Evolutionary conservation across 1,140 invertebrate genomes (phyloP), one percentile per base, ranked within the genome.

Genomic region (Drosophila nasuta): DNA sequence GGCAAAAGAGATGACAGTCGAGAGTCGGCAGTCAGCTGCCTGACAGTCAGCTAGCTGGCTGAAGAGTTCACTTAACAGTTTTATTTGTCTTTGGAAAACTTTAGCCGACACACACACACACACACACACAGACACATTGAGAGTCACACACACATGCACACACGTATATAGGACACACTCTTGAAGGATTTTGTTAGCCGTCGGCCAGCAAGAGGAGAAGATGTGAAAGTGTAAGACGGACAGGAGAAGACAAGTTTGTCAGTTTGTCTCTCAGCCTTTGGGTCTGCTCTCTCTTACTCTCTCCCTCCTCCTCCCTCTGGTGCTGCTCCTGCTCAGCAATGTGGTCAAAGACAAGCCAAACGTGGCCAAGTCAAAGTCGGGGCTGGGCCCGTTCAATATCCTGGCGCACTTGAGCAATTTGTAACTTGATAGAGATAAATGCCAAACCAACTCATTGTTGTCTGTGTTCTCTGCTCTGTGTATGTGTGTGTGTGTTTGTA

Each of bases 21-120:
- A 46, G 17, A 51, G 45, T n/a, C n/a, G 35, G 35, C 35, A 28
- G 64, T 48, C 65, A 49, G 54, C 67, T 70, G 67, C 46, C 65
- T 63, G 52, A 63, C 66, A 38, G 33, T 33, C 33, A 33, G 69
- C 59, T 63, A 73, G 79, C 71, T 82, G 78, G 82, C 81, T 79
- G 83, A 82, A 87, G 82, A 86, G 83, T 86, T 86, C 82, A 88
- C 82, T 86, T 88, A 86, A 86, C 82, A 82, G 82, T 86, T 86
- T 86, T 86, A 86, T 86, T 86, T 86, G 82, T 86, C 82, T 88
- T 86, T 86, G 76, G 76, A 82, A 86, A 86, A 86, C 79, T 86
- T 88, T 86, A 79, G 68, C 67, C 64, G 46, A 66, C 57, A 43
- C 65, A 56, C 43, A 57, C 52, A 56, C 43, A 57, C 52, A 13